Percentiles rank a stretch among this genome's conserved stretches.
Conservation (phyloP, 1,140 invertebrate species). For the Pararge aegeria region DNA sequence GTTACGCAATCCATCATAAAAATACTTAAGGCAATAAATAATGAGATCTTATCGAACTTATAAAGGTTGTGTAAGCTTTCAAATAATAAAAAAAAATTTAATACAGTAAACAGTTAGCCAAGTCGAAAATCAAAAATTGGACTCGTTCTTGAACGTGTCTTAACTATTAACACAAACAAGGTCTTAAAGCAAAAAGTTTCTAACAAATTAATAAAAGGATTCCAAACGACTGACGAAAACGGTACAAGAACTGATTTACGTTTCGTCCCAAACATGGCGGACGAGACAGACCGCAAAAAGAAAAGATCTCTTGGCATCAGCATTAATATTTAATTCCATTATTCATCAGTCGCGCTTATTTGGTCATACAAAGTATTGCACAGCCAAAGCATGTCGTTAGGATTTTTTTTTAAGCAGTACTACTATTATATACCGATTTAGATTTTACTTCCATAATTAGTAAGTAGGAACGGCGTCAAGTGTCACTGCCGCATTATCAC, state of each 20-base stretch:
- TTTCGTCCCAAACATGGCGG: slow-evolving; percentile 40
- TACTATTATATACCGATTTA: slow-evolving; percentile 28
- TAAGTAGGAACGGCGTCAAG: slow-evolving; percentile 5
- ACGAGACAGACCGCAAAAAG: slow-evolving; percentile 33
- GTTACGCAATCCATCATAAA: not conserved
- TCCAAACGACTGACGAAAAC: slow-evolving; percentile 12
- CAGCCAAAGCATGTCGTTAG: slow-evolving; percentile 24
- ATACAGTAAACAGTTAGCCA: not conserved
- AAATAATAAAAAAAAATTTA: not conserved
- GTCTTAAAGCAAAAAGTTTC: not conserved
- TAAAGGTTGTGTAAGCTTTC: not conserved
- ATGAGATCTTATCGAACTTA: not conserved
- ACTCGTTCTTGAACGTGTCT: no score
- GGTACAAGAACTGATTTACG: slow-evolving; percentile 49
- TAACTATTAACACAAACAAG: no score
- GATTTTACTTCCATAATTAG: slow-evolving; percentile 19
- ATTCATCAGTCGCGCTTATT: slow-evolving; percentile 49
- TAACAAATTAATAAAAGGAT: not conserved
- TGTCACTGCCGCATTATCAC: not conserved
- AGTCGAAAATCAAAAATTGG: no score
- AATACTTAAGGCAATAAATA: not conserved
- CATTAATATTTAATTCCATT: slow-evolving; percentile 34
- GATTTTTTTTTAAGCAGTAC: slow-evolving; percentile 32
- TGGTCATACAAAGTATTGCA: slow-evolving; percentile 29
- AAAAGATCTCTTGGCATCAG: slow-evolving; percentile 39